Conservation (phyloP, 2,113 vertebrate genomes). For the Syngnathus typhle region DNA sequence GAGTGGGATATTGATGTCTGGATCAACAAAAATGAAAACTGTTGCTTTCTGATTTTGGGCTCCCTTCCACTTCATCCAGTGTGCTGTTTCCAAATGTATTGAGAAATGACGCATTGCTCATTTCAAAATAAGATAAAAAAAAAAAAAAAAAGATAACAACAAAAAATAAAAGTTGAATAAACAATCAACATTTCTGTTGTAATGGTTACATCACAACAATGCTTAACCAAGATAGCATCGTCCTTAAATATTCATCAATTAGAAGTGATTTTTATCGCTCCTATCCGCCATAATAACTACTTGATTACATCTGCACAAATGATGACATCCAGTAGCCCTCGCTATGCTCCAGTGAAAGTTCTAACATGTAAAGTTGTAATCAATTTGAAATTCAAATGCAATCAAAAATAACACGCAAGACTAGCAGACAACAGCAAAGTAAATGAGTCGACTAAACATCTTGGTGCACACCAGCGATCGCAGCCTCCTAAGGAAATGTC, state of each 20-base stretch:
- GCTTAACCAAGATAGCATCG: neutral
- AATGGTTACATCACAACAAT: neutral
- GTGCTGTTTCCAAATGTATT: constrained; percentile 4
- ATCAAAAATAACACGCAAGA: neutral
- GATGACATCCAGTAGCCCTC: neutral
- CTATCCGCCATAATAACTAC: neutral
- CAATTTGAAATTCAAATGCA: neutral
- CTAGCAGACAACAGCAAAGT: neutral
- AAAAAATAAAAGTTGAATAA: neutral
- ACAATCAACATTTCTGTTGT: neutral
- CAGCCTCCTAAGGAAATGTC: neutral
- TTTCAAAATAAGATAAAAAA: neutral
- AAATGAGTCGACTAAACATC: neutral
- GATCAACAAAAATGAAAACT: constrained; percentile 48
- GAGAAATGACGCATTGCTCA: neutral
- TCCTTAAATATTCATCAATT: neutral
- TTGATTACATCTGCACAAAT: neutral
- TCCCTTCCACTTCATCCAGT: constrained; percentile 1
- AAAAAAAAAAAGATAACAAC: neutral
- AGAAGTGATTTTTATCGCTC: neutral
- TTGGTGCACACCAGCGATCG: neutral
- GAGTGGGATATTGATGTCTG: constrained; percentile 43
- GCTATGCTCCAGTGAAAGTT: neutral
- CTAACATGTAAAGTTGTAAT: neutral
- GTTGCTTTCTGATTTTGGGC: constrained; percentile 22